These are phyloP conservation scores for Aporophyla nigra DNA, from an alignment of 2,888 invertebrate genomes.

Conservation along the genomic window DNA sequence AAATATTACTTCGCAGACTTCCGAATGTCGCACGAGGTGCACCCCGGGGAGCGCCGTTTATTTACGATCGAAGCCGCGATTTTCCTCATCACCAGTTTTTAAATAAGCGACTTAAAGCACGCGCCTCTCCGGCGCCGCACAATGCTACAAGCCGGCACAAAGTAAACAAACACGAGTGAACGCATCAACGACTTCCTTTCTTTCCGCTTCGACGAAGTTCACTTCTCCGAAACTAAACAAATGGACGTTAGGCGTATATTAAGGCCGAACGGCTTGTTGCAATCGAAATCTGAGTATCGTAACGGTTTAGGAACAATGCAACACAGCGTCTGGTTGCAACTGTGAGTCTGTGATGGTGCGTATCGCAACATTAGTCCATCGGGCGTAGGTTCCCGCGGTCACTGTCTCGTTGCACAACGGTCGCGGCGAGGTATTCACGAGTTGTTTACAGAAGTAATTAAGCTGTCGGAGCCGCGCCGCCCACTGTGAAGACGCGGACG, in stretches of 20 bases:
- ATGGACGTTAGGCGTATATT: conserved; percentile 56
- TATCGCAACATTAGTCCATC: conserved; percentile 69
- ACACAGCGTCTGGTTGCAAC: conserved; percentile 47
- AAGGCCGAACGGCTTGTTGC: conserved; percentile 50
- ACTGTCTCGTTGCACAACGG: conserved; percentile 77
- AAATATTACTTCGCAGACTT: conserved; percentile 45
- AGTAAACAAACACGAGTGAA: conserved; percentile 77
- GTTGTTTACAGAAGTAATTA: conserved; percentile 82
- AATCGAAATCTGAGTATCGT: conserved; percentile 57
- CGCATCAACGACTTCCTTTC: conserved; percentile 78
- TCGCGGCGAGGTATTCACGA: conserved; percentile 72
- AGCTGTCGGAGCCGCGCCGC: conserved; percentile 76
- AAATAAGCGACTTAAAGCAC: conserved; percentile 43
- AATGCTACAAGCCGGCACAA: conserved; percentile 58
- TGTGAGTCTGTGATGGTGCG: conserved; percentile 56
- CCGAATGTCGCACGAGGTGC: conserved; percentile 37
- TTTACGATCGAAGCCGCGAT: conserved; percentile 25
- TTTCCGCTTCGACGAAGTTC: conserved; percentile 79
- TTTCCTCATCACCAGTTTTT: conserved; percentile 44
- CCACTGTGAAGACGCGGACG: conserved; percentile 78
- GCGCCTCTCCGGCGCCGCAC: conserved; percentile 59
- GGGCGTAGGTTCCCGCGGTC: conserved; percentile 77
- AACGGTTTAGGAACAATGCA: conserved; percentile 62
- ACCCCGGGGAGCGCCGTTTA: conserved; percentile 57
- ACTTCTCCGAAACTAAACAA: conserved; percentile 78